phyloP scores from a whole-genome alignment of 2,113 vertebrate genomes.

The Barnardius zonarius region DNA sequence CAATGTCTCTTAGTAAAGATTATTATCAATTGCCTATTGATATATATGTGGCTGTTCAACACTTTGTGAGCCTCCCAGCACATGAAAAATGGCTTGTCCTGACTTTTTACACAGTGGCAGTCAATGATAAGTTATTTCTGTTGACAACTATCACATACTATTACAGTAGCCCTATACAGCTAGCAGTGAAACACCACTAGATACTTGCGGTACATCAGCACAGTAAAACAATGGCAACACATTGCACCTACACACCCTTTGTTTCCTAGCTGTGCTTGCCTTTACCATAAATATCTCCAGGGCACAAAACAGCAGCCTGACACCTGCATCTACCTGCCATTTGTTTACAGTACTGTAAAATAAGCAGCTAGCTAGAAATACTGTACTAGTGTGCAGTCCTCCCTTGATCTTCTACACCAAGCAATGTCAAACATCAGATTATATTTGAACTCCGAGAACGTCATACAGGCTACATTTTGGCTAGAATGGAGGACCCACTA shows the following conservation, averaged over 20 bases:
- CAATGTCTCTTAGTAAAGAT: neutral
- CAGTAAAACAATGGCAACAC: neutral
- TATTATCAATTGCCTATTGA: neutral
- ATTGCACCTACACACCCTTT: neutral
- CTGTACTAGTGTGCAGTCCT: neutral
- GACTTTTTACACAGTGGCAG: neutral
- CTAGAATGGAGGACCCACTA: neutral
- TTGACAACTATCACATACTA: rapidly evolving
- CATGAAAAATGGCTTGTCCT: neutral
- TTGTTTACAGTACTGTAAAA: neutral
- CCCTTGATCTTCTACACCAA: neutral
- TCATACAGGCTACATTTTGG: neutral
- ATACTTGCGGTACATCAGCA: neutral
- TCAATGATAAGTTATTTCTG: neutral
- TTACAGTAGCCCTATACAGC: neutral
- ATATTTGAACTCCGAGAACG: neutral
- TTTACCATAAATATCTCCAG: constrained; percentile 1
- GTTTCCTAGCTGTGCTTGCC: neutral
- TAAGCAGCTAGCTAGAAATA: neutral
- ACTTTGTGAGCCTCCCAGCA: neutral
- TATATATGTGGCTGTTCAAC: neutral
- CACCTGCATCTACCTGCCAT: constrained; percentile 12
- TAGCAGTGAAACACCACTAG: neutral
- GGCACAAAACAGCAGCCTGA: neutral
- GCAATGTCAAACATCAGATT: neutral